Evolutionary conservation across 2,888 invertebrate genomes (phyloP), one percentile per base, ranked within the genome.

Genomic region (Alloscopus bannaensis): DNA sequence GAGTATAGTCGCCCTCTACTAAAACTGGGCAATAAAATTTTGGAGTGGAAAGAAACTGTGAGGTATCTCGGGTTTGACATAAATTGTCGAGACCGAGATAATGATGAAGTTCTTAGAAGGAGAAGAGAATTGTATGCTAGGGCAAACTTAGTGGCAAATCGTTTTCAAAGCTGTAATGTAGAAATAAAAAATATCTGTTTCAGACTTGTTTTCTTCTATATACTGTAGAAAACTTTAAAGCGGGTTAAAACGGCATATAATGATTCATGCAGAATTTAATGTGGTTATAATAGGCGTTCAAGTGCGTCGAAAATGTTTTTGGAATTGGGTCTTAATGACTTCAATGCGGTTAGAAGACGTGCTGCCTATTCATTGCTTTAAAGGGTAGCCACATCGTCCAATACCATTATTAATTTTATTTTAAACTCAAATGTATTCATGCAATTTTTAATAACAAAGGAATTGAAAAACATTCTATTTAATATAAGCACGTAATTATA

Each of bases 281-380:
- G 64, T 26, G 42, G 55, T 0, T 73, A 64, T 24, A 3, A 22
- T 3, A 73, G 65, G 16, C 18, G 45, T 1, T n/a, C 24, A 0
- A 73, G 73, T 45, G 66, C 66, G 8, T 36, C 52, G 2, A 3
- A 18, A 47, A 73, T 65, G 66, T 73, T 73, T 55, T 8, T 8
- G 20, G 52, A 52, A 16, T 47, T 50, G 28, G 6, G n/a, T 16
- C n/a, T 62, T 0, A 50, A 36, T 3, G 71, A 71, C 42, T 73
- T 73, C 42, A 4, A 13, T 6, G 73, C 73, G 0, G 36, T 47
- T 16, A 18, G 73, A 28, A 11, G 73, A 8, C 3, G 0, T 3
- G 64, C 64, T 0, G 42, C 31, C 1, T 52, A 16, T 22, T 73
- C 73, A 0, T 8, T 73, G 2, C 22, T 73, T 8, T 11, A 11